phyloP scores from a whole-genome alignment of 2,113 vertebrate genomes.

The Lepus americanus region DNA sequence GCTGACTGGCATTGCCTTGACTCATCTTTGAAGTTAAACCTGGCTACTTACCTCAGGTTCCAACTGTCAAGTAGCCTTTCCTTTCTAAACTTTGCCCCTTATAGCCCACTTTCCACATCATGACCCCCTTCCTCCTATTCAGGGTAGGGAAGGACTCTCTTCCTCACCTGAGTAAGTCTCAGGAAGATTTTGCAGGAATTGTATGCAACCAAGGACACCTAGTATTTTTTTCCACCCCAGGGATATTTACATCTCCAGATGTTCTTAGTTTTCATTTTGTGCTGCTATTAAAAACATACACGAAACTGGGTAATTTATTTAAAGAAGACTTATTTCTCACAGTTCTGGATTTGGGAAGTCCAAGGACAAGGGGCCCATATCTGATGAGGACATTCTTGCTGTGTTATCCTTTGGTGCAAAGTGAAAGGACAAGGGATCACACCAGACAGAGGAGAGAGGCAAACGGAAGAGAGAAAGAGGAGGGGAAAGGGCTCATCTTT shows the following conservation, averaged over 20 bases:
- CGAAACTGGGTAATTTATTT: background rate
- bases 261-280: background rate
- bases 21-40: background rate
- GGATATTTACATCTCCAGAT: background rate
- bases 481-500: background rate
- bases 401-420: background rate
- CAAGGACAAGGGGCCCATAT: background rate
- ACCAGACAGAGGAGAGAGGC: background rate
- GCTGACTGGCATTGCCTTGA: background rate
- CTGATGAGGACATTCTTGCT: background rate
- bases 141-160: background rate
- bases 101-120: rapidly evolving
- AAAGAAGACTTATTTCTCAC: background rate
- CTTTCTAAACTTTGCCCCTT: background rate
- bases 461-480: no score
- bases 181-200: background rate
- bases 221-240: background rate
- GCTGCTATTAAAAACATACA: background rate
- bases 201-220: background rate
- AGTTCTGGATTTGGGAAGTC: background rate
- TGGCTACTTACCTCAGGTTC: background rate
- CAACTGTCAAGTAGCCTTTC: background rate
- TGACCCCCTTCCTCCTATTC: background rate
- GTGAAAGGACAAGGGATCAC: background rate
- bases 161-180: background rate